Base-by-base conservation (phyloP, 2,797 vertebrate species). In the Phrynocephalus guinanensis region DNA sequence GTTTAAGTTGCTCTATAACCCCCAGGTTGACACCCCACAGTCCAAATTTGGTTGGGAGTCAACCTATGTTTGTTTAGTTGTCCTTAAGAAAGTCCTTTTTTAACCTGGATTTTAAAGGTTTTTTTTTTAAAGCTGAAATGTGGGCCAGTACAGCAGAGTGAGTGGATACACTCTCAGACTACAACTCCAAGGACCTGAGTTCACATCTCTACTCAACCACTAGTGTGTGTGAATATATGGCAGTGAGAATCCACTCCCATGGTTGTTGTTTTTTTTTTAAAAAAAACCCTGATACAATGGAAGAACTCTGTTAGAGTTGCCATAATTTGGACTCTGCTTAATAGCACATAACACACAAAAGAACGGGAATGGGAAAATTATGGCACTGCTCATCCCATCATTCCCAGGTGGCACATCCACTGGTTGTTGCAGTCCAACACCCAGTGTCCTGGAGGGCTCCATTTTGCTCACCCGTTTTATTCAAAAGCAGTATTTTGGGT, bases 1-100 rank as follows among this genome's bases (percentile, higher is more conserved):
- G 20, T 72, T 71, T 75, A 52, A 85, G 2, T 5, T 11, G 30
- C 92, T 3, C 0, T 70, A 8, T 16, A 13, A 76, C 44, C 77
- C 30, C 56, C 79, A 82, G 83, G 56, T 88, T 44, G 84, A 89
- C 82, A 72, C 88, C 85, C 82, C 83, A 60, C 52, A 9, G 77
- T 76, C 85, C 88, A 80, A 56, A 79, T 10, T 0, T 6, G 82
- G 66, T n/a, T 87, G 91, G 84, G 84, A 84, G n/a, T 5, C 76
- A 90, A 75, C 33, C n/a, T 16, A 13, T 6, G 52, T 67, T 82
- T 11, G 33, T 80, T 28, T 71, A 18, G 6, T 66, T 18, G 48
- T 76, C 15, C 1, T 68, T 9, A 3, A 50, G 67, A 71, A 30
- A 73, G 68, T 30, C 38, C 91, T 63, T 48, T 50, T n/a, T 79